Base-by-base conservation (phyloP, 64 coral and sea anemone genomes). In the Acropora tenuis region DNA sequence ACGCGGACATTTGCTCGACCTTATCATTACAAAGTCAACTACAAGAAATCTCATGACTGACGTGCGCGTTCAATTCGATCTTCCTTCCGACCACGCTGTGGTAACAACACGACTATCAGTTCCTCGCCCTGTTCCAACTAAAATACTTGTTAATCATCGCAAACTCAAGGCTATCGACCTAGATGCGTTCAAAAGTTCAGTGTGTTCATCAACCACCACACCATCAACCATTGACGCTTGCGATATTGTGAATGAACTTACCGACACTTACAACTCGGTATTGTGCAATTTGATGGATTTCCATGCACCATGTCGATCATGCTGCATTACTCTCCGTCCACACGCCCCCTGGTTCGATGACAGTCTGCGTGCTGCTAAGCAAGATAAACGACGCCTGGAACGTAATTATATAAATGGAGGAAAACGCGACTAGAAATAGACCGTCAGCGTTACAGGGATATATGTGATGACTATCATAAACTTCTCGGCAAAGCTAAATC, bases 31-130 rank as follows among this genome's bases (percentile, higher is more conserved):
- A 55, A 55, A 55, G 52, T 55, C 52, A 55, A 50, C 78, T 48
- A 52, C 44, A 52, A 80, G 55, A 78, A 78, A 43, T 78, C 41
- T 78, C 42, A 1, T 0, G 76, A 19, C 78, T 47, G 45, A 17
- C 30, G 1, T 80, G 17, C 55, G 48, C 45, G 47, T 50, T 43
- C 78, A 80, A 15, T 80, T 80, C 2, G 78, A 80, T 80, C 78
- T 80, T 80, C 47, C 45, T 48, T 80, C 78, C 55, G 78, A 80
- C 42, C 78, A 80, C 55, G 78, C 78, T 80, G 10, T 80, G 11
- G 78, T 80, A 80, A 80, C 47, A 17, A 18, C 45, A 48, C 44
- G 47, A 50, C 10, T 80, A 6, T 48, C 78, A n/a, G 9, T 80
- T 48, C 78, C 78, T 80, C 78, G 78, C 3, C 78, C 78, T 50